These are phyloP conservation scores for Drosophila macrospina DNA, from an alignment of 2,888 invertebrate genomes.

Conservation along the genomic window DNA sequence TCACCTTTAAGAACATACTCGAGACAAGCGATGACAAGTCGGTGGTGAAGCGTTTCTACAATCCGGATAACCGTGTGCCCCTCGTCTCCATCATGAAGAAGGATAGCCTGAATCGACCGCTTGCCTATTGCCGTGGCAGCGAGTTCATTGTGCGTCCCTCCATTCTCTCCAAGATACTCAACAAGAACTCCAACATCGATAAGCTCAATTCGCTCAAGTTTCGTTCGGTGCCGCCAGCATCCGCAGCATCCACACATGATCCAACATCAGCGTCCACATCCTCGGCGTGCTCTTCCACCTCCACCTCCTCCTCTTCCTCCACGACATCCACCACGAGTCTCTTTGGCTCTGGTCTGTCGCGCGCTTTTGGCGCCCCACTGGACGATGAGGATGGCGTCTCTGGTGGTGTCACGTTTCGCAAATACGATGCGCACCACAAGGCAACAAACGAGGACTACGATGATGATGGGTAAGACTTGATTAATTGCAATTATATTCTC, in stretches of 20 bases:
- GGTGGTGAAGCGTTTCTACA: conserved; percentile 87
- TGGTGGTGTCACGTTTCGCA: conserved; percentile 77
- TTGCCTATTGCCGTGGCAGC: conserved; percentile 87
- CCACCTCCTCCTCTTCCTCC: neutral
- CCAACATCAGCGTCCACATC: conserved; percentile 2
- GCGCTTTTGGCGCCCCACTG: conserved; percentile 79
- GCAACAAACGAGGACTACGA: conserved; percentile 45
- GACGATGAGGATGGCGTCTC: conserved; percentile 71
- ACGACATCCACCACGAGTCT: conserved; percentile 36
- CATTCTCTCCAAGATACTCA: conserved; percentile 88
- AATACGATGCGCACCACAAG: conserved; percentile 6
- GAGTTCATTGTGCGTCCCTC: conserved; percentile 88
- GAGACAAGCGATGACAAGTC: conserved; percentile 88
- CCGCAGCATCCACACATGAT: conserved; percentile 18
- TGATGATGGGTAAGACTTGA: conserved; percentile 49
- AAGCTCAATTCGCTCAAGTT: conserved; percentile 85
- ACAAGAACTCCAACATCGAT: conserved; percentile 86
- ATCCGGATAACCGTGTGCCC: conserved; percentile 88
- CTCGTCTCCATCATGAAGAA: conserved; percentile 88
- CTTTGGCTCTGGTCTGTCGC: conserved; percentile 71
- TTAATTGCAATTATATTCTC: neutral
- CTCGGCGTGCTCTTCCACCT: neutral
- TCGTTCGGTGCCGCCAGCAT: conserved; percentile 64
- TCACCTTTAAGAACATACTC: conserved; percentile 88
- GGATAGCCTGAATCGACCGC: conserved; percentile 87